Base-by-base conservation (phyloP, 2,888 invertebrate genomes). In the Thera obeliscata region DNA sequence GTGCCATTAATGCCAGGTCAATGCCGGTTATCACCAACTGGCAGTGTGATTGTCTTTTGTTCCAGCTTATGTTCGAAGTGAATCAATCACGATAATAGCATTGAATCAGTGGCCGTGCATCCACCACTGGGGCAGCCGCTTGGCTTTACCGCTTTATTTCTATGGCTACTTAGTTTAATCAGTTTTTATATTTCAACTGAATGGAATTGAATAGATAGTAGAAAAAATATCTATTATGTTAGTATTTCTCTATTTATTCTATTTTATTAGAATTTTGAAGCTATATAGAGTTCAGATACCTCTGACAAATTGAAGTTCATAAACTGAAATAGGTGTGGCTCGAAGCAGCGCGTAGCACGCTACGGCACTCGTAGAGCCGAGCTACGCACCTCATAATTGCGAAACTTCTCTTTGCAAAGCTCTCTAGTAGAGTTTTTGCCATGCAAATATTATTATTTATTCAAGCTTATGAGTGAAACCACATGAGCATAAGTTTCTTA, bases 331-430 rank as follows among this genome's bases (percentile, higher is more conserved):
- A 68, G 67, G 69, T 64, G 65, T 55, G 62, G 69, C 66, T 61
- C 64, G 67, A 65, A 71, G 63, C 61, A 64, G 49, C 62, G 56
- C 71, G 73, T 74, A 74, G 74, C 73, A 33, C 66, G 63, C 75
- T 72, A 72, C 72, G 64, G 56, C 49, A 41, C 61, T 68, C 70
- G 69, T 70, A 72, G 71, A 61, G 60, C 58, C 55, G 56, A 61
- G 71, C 70, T 72, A 73, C 75, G 71, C 65, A 71, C 61, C 57
- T 55, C 63, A 52, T 74, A 63, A 75, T 75, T 75, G 71, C 67
- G 56, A 74, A 75, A 74, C 74, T 75, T 75, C 57, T 69, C 55
- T 46, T 57, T 67, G 54, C 59, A 62, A 65, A 67, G 61, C 57
- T 67, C 71, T 54, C 56, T 64, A n/a, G 64, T 64, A n/a, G 64